phyloP scores from a whole-genome alignment of 2,113 vertebrate genomes.

The Elephas maximus region DNA sequence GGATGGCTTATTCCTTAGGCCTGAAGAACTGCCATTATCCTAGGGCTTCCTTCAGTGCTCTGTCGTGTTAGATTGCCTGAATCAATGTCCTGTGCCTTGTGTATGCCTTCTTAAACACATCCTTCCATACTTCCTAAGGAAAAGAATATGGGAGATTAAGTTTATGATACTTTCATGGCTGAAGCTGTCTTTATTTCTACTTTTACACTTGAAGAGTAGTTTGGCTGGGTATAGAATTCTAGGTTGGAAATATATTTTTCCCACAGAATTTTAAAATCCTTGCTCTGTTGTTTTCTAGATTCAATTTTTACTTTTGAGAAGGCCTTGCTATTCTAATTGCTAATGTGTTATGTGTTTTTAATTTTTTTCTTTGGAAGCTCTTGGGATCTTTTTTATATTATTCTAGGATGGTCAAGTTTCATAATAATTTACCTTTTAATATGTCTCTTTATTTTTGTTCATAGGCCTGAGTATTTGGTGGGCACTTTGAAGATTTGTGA shows the following conservation, averaged over 20 bases:
- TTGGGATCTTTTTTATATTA: background rate
- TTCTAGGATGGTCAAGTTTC: background rate
- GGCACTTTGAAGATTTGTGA: background rate
- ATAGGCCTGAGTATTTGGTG: background rate
- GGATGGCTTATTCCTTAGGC: background rate
- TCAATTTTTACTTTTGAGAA: background rate
- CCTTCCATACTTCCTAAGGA: background rate
- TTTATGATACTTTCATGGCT: background rate
- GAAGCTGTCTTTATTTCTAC: background rate
- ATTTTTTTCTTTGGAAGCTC: background rate
- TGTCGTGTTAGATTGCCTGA: background rate
- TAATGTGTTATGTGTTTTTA: background rate
- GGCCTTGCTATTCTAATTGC: background rate
- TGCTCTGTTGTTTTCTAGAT: background rate
- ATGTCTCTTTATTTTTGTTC: background rate
- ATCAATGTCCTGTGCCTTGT: background rate
- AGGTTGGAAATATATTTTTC: slow-evolving; percentile 18
- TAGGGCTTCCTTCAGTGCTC: background rate
- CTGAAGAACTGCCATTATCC: background rate
- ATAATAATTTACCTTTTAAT: background rate
- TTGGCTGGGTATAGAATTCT: slow-evolving; percentile 44
- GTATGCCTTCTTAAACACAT: background rate
- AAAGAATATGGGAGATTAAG: background rate
- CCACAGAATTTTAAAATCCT: background rate
- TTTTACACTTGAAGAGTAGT: background rate